phyloP scores from a whole-genome alignment of 1,140 invertebrate genomes.

The Pinna nobilis region DNA sequence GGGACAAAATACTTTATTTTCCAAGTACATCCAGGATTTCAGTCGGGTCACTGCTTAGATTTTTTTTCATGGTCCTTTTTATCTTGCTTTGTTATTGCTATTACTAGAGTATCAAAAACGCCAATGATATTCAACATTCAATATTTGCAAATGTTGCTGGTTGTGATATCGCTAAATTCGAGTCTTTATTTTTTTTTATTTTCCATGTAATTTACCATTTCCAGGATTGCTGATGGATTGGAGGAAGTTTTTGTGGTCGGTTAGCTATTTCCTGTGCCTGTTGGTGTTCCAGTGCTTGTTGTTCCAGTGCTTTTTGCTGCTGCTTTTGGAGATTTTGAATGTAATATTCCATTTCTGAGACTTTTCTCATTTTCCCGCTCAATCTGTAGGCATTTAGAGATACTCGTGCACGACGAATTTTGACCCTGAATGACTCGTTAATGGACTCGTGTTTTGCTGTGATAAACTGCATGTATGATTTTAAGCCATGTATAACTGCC shows the following conservation, averaged over 20 bases:
- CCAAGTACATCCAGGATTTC: no score
- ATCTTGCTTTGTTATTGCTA: no score
- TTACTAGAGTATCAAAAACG: no score
- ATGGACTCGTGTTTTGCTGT: constrained; percentile 16
- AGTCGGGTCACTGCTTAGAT: no score
- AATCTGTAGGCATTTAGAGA: neutral
- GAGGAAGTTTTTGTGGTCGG: neutral
- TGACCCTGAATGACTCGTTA: neutral
- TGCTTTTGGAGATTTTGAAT: neutral
- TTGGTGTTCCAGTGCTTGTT: neutral
- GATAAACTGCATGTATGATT: constrained; percentile 18
- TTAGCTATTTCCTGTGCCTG: constrained; percentile 9
- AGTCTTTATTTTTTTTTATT: no score
- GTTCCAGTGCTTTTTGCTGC: constrained; percentile 1
- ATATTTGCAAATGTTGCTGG: no score
- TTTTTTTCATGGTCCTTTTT: no score
- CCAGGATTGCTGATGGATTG: neutral
- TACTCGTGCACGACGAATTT: constrained; percentile 11
- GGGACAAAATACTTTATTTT: no score
- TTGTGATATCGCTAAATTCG: no score
- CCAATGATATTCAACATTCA: no score
- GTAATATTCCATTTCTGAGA: neutral
- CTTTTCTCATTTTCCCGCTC: neutral
- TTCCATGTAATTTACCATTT: constrained; percentile 5
- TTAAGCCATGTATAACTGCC: constrained; percentile 28